Evolutionary conservation across 2,797 vertebrate species (phyloP).

Genomic region (Anabacerthia variegaticeps): DNA sequence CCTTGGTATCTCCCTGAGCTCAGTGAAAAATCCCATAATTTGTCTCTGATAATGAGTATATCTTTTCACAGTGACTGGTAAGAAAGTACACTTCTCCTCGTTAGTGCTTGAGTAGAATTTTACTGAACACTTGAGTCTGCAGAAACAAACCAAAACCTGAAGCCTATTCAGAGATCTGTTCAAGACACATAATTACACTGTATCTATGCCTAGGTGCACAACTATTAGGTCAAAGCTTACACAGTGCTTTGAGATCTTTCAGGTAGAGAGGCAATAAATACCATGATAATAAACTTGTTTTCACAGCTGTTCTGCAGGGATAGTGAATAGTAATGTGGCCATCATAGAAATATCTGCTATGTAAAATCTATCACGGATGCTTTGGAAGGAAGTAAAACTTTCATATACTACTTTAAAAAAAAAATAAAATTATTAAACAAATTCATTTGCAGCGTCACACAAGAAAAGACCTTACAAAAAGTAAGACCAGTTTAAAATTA

Average conservation of each 20-base stretch:
- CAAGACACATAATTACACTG: not conserved
- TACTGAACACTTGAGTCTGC: not conserved
- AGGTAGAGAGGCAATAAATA: not conserved
- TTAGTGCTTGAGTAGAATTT: not conserved
- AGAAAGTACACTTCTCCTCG: not conserved
- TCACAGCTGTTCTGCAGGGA: not conserved
- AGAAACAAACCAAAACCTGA: not conserved
- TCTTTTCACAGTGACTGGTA: not conserved
- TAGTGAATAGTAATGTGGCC: not conserved
- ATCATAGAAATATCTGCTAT: not conserved
- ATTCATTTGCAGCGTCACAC: not conserved
- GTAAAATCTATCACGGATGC: accelerated
- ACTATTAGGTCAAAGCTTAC: not conserved
- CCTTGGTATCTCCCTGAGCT: not conserved
- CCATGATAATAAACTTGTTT: not conserved
- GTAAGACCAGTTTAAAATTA: not conserved
- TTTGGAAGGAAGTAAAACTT: not conserved
- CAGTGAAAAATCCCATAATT: not conserved
- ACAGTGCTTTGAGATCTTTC: not conserved
- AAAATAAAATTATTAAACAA: not conserved
- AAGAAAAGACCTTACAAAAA: not conserved
- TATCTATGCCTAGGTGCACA: not conserved
- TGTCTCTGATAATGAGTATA: not conserved
- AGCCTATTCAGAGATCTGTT: not conserved
- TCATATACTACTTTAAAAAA: not conserved